Percentiles rank a stretch among this genome's conserved stretches.
Evolutionary conservation across 2,797 vertebrate genomes (phyloP).

Genomic region (Peromyscus attwateri): DNA sequence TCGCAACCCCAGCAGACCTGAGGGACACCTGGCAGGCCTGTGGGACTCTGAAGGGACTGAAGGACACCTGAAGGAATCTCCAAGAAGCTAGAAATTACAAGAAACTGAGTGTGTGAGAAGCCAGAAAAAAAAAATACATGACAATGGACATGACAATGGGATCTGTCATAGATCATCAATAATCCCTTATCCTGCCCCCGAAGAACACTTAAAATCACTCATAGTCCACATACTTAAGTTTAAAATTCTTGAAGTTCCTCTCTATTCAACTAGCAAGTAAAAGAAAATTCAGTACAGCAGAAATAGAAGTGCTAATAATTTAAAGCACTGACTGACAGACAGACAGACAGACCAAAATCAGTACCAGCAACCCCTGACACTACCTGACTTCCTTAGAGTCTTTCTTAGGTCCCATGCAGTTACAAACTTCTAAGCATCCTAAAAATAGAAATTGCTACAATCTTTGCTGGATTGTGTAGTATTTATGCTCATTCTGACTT

Average conservation of each 20-base stretch:
- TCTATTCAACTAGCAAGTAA: neutral
- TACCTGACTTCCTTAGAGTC: neutral
- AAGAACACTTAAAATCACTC: neutral
- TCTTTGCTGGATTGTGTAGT: neutral
- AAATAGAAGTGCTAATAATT: neutral
- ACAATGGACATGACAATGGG: neutral
- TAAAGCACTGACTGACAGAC: neutral
- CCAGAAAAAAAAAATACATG: neutral
- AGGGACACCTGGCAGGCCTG: neutral
- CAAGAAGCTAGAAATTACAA: neutral
- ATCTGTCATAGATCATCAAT: neutral
- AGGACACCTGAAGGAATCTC: neutral
- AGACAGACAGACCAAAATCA: neutral
- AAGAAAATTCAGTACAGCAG: neutral
- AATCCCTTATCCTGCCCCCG: neutral
- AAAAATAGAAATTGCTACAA: neutral
- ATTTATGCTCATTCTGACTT: neutral
- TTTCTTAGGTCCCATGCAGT: neutral
- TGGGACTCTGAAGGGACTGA: neutral
- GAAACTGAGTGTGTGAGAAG: neutral
- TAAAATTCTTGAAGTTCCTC: neutral
- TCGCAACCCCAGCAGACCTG: constrained; percentile 74
- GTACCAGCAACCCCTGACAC: neutral
- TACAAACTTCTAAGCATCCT: neutral
- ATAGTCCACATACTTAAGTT: neutral